These are phyloP conservation scores for Anoplophora glabripennis DNA, from an alignment of 1,140 invertebrate genomes.

Conservation along the genomic window DNA sequence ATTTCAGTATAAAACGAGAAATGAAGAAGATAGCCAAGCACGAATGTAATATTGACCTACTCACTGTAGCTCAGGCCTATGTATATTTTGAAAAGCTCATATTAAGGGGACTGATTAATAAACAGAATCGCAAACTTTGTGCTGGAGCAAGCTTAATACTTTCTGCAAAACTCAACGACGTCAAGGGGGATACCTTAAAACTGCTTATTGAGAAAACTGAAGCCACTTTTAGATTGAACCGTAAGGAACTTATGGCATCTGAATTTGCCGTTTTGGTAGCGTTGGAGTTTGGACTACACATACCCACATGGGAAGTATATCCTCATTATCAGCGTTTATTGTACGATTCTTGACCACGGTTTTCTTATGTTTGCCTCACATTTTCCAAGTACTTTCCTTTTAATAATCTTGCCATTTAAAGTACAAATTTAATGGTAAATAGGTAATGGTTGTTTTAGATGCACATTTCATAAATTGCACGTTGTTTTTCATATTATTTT, in stretches of 20 bases:
- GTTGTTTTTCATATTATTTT: too few species aligned
- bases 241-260: slow-evolving; percentile 84
- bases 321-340: slow-evolving; percentile 92
- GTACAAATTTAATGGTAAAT: too few species aligned
- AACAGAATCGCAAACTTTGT: slow-evolving; percentile 92
- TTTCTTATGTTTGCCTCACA: neutral
- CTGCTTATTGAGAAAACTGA: slow-evolving; percentile 89
- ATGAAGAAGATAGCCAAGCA: slow-evolving; percentile 90
- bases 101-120: slow-evolving; percentile 87
- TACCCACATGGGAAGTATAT: slow-evolving; percentile 86
- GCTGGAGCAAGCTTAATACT: slow-evolving; percentile 91
- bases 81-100: slow-evolving; percentile 98
- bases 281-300: slow-evolving; percentile 89
- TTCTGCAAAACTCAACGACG: slow-evolving; percentile 94
- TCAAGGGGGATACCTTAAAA: slow-evolving; percentile 85
- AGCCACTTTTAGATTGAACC: slow-evolving; percentile 83
- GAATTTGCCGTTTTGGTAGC: slow-evolving; percentile 95
- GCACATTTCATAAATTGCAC: too few species aligned
- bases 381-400: too few species aligned
- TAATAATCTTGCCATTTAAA: too few species aligned
- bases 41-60: slow-evolving; percentile 80
- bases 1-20: slow-evolving; percentile 85
- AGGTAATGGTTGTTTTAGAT: too few species aligned
- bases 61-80: slow-evolving; percentile 93
- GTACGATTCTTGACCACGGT: slow-evolving; percentile 75